Evolutionary conservation across 2,888 invertebrate genomes (phyloP).

Genomic region (Drosophila phalerata): DNA sequence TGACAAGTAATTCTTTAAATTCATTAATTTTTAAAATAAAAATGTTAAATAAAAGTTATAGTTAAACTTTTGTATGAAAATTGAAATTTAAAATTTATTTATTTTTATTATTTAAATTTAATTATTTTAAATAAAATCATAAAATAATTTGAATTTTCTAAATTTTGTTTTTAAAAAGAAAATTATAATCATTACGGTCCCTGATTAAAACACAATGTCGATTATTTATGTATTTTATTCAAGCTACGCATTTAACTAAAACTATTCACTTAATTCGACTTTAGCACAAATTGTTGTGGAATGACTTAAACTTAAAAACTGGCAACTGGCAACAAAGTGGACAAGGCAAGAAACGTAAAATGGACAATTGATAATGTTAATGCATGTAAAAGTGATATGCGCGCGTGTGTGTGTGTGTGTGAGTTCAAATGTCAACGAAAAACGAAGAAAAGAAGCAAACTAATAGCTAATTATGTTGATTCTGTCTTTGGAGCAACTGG

Average conservation of each 20-base stretch:
- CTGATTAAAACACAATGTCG: conserved; percentile 27
- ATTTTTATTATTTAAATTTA: too few species aligned
- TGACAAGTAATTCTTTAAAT: too few species aligned
- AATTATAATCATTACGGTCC: too few species aligned
- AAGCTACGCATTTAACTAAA: conserved; percentile 46
- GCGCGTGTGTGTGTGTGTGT: conserved; percentile 13
- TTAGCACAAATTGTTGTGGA: conserved; percentile 53
- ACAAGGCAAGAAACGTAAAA: conserved; percentile 19
- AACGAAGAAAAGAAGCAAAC: conserved; percentile 20
- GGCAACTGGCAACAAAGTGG: conserved; percentile 52
- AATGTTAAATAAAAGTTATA: too few species aligned
- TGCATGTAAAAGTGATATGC: conserved; percentile 1
- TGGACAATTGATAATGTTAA: conserved; percentile 10
- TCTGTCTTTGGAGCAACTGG: conserved; percentile 5
- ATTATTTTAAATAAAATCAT: too few species aligned
- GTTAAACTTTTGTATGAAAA: too few species aligned
- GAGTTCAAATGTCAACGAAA: conserved; percentile 3
- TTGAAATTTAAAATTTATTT: too few species aligned
- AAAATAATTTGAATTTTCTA: too few species aligned
- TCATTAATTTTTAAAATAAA: too few species aligned
- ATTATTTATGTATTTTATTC: conserved; percentile 43
- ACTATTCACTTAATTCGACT: conserved; percentile 62
- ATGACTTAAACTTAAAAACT: conserved; percentile 58
- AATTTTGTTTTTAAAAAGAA: too few species aligned
- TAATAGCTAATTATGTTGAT: conserved; percentile 50